These are phyloP conservation scores for Erythrolamprus reginae DNA, from an alignment of 2,113 vertebrate species.

Conservation along the genomic window DNA sequence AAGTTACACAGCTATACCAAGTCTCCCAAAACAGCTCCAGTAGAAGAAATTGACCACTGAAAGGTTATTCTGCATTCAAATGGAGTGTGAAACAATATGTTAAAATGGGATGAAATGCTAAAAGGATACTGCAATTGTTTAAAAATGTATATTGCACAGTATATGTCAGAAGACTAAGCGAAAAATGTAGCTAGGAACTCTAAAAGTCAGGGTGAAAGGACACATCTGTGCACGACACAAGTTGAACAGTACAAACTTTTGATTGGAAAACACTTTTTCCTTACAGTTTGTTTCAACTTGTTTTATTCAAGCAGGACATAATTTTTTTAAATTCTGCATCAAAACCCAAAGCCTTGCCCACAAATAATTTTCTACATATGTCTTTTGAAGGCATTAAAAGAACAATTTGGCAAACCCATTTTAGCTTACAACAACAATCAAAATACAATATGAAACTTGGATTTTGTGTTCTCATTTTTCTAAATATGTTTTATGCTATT, in stretches of 20 bases:
- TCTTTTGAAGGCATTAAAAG: slow-evolving; percentile 1
- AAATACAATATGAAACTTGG: neutral
- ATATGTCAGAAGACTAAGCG: slow-evolving; percentile 35
- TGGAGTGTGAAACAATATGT: neutral
- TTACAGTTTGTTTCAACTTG: neutral
- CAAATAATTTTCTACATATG: neutral
- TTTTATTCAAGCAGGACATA: neutral
- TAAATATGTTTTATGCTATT: slow-evolving; percentile 3
- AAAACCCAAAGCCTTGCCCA: neutral
- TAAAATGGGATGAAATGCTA: fast-evolving
- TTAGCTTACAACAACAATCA: fast-evolving
- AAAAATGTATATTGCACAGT: slow-evolving; percentile 28
- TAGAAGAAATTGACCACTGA: neutral
- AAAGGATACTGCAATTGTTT: slow-evolving; percentile 17
- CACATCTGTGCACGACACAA: neutral
- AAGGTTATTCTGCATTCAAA: fast-evolving
- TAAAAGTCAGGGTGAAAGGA: slow-evolving; percentile 13
- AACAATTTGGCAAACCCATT: neutral
- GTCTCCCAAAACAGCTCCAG: neutral
- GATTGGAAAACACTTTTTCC: neutral
- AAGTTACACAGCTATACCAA: neutral
- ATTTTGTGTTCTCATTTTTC: neutral
- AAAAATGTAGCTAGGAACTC: slow-evolving; percentile 41
- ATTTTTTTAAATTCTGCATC: slow-evolving; percentile 4
- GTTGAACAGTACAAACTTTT: neutral